phyloP scores from a whole-genome alignment of 2,113 vertebrate species.

The Trematomus loennbergii region DNA sequence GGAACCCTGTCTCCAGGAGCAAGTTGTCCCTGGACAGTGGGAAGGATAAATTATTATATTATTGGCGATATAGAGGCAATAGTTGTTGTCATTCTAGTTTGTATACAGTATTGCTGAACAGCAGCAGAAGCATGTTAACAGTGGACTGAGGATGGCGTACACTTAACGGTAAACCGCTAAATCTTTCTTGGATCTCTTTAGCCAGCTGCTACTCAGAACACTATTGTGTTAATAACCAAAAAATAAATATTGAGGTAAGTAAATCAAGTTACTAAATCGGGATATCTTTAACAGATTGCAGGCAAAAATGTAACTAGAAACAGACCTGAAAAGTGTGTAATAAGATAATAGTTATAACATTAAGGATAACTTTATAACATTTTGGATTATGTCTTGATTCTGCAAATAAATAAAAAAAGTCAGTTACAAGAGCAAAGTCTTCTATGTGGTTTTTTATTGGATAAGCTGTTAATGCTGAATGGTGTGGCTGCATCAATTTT shows the following conservation, averaged over 20 bases:
- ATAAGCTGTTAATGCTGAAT: too few relatives aligned
- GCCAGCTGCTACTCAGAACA: conserved; percentile 7
- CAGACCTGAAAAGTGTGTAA: too few relatives aligned
- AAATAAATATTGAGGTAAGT: not conserved
- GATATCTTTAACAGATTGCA: too few relatives aligned
- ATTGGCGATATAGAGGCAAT: not conserved
- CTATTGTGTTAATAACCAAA: conserved; percentile 14
- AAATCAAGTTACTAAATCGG: too few relatives aligned
- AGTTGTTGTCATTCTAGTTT: not conserved
- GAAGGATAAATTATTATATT: not conserved
- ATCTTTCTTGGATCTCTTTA: not conserved
- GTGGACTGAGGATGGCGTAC: conserved; percentile 6
- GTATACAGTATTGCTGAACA: conserved; percentile 13
- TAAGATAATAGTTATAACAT: too few relatives aligned
- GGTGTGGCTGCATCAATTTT: too few relatives aligned
- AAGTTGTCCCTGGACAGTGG: conserved; percentile 89
- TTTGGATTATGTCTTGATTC: too few relatives aligned
- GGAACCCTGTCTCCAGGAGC: conserved; percentile 91
- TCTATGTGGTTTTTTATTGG: too few relatives aligned
- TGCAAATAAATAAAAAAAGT: too few relatives aligned
- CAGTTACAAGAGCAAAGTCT: too few relatives aligned
- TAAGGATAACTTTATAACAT: too few relatives aligned
- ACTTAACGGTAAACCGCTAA: conserved; percentile 9
- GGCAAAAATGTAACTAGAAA: too few relatives aligned
- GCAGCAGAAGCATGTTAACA: conserved; percentile 24